Base-by-base conservation (phyloP, 2,113 vertebrate species). In the Trachemys scripta region DNA sequence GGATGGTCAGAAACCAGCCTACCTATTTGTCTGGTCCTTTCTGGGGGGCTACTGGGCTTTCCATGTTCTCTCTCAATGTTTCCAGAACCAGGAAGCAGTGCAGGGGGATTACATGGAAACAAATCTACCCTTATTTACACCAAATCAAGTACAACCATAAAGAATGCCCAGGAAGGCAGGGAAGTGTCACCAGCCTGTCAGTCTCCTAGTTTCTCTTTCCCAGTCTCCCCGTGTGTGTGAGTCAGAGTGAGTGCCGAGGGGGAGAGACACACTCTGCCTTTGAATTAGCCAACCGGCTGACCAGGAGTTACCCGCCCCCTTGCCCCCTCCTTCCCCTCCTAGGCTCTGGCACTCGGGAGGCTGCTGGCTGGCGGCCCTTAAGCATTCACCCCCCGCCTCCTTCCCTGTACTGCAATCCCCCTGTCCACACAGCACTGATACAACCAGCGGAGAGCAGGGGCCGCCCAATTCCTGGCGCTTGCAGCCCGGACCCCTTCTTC, bases 341-440 rank as follows among this genome's bases (percentile, higher is more conserved):
- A 53, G n/a, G 69, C 50, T 83, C 95, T 94, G 92, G 35, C 95
- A 90, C 93, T 97, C 95, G 93, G 94, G 95, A 96, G 96, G 96
- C 97, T 95, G 97, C 96, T 95, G 97, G 96, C 96, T 95, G 14
- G 93, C 75, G 88, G 96, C 89, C 92, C 89, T 94, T 54, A 75
- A 91, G 76, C 96, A 90, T 35, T 69, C 90, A 65, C 94, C 57
- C 79, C 31, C 62, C 75, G 42, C 24, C 45, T 25, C 69, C 82
- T 80, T 82, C 93, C 84, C 75, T 69, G 79, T 83, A 31, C 87
- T 11, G 84, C 50, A n/a, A 13, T 35, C 72, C 35, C 82, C 24
- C 57, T 13, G 49, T 80, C 83, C 87, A 19, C 72, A 31, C 59
- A 80, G 91, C 59, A 14, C 76, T 62, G 24, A 47, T 50, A 14